phyloP scores from a whole-genome alignment of 2,888 invertebrate genomes.

The Drosophila mayaguana region DNA sequence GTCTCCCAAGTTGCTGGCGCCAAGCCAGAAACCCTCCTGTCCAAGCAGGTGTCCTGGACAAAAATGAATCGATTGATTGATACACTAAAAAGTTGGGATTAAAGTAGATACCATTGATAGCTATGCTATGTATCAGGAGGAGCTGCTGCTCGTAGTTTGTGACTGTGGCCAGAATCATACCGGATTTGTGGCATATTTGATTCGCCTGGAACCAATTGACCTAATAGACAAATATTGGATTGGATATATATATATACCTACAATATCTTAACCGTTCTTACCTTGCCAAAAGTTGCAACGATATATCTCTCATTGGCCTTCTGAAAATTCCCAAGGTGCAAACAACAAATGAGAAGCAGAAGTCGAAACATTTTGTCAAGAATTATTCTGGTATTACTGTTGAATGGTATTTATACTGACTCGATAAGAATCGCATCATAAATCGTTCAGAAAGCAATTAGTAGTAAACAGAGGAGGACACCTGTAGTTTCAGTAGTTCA shows the following conservation, averaged over 20 bases:
- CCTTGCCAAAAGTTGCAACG: constrained; percentile 42
- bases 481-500: too few relatives aligned
- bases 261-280: neutral
- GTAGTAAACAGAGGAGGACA: too few relatives aligned
- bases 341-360: constrained; percentile 35
- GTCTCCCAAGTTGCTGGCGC: constrained; percentile 51
- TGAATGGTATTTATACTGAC: constrained; percentile 37
- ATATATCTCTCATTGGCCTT: constrained; percentile 28
- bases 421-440: constrained; percentile 31
- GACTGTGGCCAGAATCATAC: constrained; percentile 55
- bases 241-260: neutral
- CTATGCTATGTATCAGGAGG: constrained; percentile 36
- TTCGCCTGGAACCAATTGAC: constrained; percentile 58
- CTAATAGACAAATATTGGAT: constrained; percentile 19
- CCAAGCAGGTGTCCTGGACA: constrained; percentile 33
- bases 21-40: constrained; percentile 55
- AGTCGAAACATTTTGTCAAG: constrained; percentile 42
- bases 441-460: constrained; percentile 9
- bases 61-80: neutral
- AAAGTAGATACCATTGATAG: constrained; percentile 21
- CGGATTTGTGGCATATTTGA: constrained; percentile 43
- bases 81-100: neutral
- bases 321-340: constrained; percentile 23
- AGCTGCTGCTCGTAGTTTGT: constrained; percentile 36
- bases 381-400: constrained; percentile 4